These are phyloP conservation scores for Zaprionus africanus DNA, from an alignment of 1,140 invertebrate genomes.

Conservation along the genomic window DNA sequence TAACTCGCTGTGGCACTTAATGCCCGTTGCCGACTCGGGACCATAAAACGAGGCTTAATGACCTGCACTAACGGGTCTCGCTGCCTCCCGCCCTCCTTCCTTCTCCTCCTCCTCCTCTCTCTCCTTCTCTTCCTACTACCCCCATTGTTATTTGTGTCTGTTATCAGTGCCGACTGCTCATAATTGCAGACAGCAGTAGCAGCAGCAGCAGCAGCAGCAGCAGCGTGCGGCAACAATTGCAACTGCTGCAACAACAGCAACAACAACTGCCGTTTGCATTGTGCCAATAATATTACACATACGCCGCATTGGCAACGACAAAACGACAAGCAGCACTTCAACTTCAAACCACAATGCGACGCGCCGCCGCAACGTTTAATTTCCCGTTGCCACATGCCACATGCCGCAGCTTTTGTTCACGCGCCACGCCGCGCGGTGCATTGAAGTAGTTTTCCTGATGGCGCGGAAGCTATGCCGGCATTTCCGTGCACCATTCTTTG, in stretches of 20 bases:
- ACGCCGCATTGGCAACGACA: constrained; percentile 64
- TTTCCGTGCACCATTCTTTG: constrained; percentile 49
- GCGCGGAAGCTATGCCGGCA: constrained; percentile 45
- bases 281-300: constrained; percentile 75
- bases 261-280: constrained; percentile 31
- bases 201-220: constrained; percentile 5
- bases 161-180: constrained; percentile 42
- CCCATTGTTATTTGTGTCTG: constrained; percentile 16
- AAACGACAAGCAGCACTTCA: neutral
- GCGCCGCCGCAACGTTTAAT: constrained; percentile 42
- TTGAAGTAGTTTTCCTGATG: constrained; percentile 40
- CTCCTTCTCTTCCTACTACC: too few species aligned
- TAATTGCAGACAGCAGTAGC: constrained; percentile 42
- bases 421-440: constrained; percentile 35
- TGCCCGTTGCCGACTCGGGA: constrained; percentile 45
- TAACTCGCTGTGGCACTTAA: constrained; percentile 73
- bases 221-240: constrained; percentile 13
- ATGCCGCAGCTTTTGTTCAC: constrained; percentile 37
- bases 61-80: constrained; percentile 61
- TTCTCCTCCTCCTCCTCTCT: too few species aligned
- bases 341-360: neutral
- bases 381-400: constrained; percentile 42
- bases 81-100: neutral
- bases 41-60: constrained; percentile 76
- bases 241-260: constrained; percentile 6